Base-by-base conservation (phyloP, 30 jellyfish, hydroid and myxozoan species). In the Chrysaora quinquecirrha region DNA sequence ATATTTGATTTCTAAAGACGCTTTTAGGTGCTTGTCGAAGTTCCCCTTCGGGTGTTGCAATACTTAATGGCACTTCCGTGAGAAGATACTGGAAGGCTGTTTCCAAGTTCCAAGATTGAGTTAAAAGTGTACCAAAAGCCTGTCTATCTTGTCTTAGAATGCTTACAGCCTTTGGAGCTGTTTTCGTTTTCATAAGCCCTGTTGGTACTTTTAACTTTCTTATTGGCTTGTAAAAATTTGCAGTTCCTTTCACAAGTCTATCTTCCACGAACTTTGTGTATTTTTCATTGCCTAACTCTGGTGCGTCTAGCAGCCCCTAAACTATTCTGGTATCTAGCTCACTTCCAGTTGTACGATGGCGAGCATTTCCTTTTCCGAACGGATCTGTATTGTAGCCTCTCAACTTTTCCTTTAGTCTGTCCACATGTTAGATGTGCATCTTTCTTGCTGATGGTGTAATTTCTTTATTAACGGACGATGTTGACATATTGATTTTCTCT, bases 391-490 rank as follows among this genome's bases (percentile, higher is more conserved):
- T 58, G 35, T 76, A 76, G 20, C 62, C 65, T 47, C 49, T 33
- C 47, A 76, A 72, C 48, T 78, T 78, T 63, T 64, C 54, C 67
- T 78, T 78, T 27, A 78, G 58, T 25, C 16, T 30, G 10, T 62
- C 30, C 20, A 78, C 89, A 46, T 78, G 89, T 14, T n/a, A 35
- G 6, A 22, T 19, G 46, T 78, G 81, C 47, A 61, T 14, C 25
- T 28, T 63, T 73, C 34, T 78, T 7, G 64, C 87, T 35, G 73
- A 46, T 3, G 82, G 80, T 34, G 80, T 78, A 11, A 64, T 9
- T 54, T 78, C 69, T 43, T 78, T 78, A 81, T 78, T 80, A 10
- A 62, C 58, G 2, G 81, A 34, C 1, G 81, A 78, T 23, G 89
- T 78, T n/a, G 68, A 27, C 80, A 78, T 33, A 28, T 43, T 78